Percentiles rank a stretch among this genome's conserved stretches.
Evolutionary conservation across 1,140 invertebrate genomes (phyloP).

Genomic region (Elymnias hypermnestra): DNA sequence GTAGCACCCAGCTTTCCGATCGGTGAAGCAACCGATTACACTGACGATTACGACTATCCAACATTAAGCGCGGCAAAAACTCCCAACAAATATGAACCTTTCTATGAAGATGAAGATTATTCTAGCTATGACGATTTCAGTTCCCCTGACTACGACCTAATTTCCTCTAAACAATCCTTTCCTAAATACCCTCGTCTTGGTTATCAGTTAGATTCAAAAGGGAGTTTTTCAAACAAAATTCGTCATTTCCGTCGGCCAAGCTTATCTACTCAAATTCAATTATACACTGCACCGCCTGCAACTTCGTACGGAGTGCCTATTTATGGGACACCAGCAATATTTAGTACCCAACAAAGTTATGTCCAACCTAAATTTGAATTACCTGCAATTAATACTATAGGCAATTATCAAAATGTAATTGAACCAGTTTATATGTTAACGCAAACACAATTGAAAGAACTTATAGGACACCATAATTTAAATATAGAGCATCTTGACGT

Average conservation of each 20-base stretch:
- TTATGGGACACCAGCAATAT: conserved; percentile 17
- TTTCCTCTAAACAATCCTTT: too few relatives aligned
- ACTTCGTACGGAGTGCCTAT: conserved; percentile 34
- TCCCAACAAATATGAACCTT: conserved; percentile 25
- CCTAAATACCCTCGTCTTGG: conserved; percentile 16
- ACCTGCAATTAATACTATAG: conserved; percentile 19
- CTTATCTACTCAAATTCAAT: conserved; percentile 15
- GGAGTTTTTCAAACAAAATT: conserved; percentile 34
- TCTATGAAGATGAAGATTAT: conserved; percentile 45
- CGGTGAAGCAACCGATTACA: conserved; percentile 38
- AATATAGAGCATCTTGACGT: conserved; percentile 62
- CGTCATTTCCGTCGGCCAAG: conserved; percentile 28
- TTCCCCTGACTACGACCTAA: conserved; percentile 39
- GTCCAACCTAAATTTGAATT: conserved; percentile 16
- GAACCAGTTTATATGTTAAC: conserved; percentile 59
- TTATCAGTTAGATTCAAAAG: conserved; percentile 31
- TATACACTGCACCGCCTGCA: conserved; percentile 16
- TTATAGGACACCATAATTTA: conserved; percentile 50
- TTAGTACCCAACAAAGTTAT: not conserved
- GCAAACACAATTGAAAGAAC: conserved; percentile 46
- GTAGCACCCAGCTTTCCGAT: conserved; percentile 39
- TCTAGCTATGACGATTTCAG: conserved; percentile 39
- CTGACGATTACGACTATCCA: conserved; percentile 34
- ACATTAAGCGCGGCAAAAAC: conserved; percentile 20
- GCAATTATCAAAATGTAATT: conserved; percentile 20